These are phyloP conservation scores for Gyrodactylus salaris DNA, from an alignment of 1,140 invertebrate genomes.

Conservation along the genomic window DNA sequence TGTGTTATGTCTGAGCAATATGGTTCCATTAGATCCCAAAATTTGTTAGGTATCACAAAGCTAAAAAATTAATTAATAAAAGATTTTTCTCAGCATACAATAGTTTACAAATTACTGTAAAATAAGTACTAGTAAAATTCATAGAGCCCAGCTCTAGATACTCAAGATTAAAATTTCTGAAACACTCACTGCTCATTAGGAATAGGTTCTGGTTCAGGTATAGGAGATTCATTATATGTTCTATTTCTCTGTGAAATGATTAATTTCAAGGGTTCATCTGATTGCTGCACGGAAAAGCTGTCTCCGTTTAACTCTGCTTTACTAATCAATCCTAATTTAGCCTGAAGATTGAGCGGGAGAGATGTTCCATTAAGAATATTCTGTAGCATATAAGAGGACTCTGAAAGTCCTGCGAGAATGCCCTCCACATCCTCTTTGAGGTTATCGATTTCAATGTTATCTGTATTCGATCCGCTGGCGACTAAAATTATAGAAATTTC, in stretches of 20 bases:
- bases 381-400: background rate
- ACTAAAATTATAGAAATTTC: background rate
- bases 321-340: background rate
- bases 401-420: background rate
- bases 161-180: too few species aligned
- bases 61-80: background rate
- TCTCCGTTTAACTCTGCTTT: background rate
- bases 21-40: conserved; percentile 66
- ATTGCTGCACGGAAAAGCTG: background rate
- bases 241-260: background rate
- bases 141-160: too few species aligned
- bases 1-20: conserved; percentile 53
- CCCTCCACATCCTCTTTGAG: background rate
- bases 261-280: background rate
- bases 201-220: background rate
- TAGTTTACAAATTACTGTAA: background rate
- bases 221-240: background rate
- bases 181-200: background rate
- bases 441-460: background rate
- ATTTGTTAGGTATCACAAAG: conserved; percentile 58
- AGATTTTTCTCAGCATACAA: background rate
- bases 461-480: too few species aligned
- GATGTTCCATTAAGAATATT: background rate
- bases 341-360: background rate
- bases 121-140: too few species aligned